Evolutionary conservation across 2,797 vertebrate species (phyloP).

Genomic region (Loris lydekkerianus): DNA sequence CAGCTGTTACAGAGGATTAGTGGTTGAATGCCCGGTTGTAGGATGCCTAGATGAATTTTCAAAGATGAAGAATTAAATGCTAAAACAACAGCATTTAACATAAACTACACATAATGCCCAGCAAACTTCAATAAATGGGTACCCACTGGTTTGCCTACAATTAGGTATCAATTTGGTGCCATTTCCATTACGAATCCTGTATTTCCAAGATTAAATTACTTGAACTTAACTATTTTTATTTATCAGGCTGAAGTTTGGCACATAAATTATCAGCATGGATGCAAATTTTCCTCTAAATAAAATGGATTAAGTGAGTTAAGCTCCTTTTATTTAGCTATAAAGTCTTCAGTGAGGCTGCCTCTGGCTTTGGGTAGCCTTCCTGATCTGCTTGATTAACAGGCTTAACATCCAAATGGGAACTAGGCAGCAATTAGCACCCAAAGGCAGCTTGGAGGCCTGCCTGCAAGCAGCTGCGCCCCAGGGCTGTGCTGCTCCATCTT

Average conservation of each 20-base stretch:
- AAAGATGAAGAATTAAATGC: slow-evolving; percentile 58
- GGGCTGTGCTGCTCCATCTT: neutral
- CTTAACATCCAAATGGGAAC: slow-evolving; percentile 69
- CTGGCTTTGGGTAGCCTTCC: slow-evolving; percentile 65
- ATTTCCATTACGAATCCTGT: slow-evolving; percentile 65
- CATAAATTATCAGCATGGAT: slow-evolving; percentile 74
- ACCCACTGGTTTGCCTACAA: slow-evolving; percentile 57
- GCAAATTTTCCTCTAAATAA: slow-evolving; percentile 82
- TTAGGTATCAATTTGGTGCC: slow-evolving; percentile 69
- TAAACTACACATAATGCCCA: slow-evolving; percentile 61
- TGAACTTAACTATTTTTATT: slow-evolving; percentile 80
- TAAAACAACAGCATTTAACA: slow-evolving; percentile 56
- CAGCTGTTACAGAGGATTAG: slow-evolving; percentile 59
- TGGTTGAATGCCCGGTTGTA: neutral
- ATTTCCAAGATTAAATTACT: slow-evolving; percentile 69
- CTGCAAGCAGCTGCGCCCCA: neutral
- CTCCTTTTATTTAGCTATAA: slow-evolving; percentile 78
- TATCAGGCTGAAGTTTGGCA: slow-evolving; percentile 72
- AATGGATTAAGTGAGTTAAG: slow-evolving; percentile 81
- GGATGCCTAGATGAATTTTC: slow-evolving; percentile 39
- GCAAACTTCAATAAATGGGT: slow-evolving; percentile 51
- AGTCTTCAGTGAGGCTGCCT: slow-evolving; percentile 76
- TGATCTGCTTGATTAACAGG: slow-evolving; percentile 76
- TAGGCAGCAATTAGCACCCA: slow-evolving; percentile 70
- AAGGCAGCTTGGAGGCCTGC: slow-evolving; percentile 60